phyloP scores from a whole-genome alignment of 2,797 vertebrate species.

The Fringilla coelebs region DNA sequence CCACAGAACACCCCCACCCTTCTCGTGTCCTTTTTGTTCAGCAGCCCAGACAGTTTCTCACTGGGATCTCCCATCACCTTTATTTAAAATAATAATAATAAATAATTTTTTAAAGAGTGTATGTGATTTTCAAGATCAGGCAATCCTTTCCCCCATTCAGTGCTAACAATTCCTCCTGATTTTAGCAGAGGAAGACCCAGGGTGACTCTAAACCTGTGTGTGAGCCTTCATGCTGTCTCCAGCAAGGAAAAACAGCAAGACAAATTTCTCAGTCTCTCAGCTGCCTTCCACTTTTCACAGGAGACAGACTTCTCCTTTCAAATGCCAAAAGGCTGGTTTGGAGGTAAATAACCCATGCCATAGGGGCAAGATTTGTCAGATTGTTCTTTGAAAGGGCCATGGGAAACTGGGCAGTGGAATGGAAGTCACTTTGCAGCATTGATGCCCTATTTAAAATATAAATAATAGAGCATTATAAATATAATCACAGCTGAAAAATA shows the following conservation, averaged over 20 bases:
- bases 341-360: background rate
- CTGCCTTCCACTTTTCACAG: background rate
- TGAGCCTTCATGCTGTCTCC: background rate
- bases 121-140: background rate
- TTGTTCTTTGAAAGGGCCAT: background rate
- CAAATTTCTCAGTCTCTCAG: background rate
- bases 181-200: background rate
- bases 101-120: too few species aligned
- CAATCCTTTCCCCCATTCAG: background rate
- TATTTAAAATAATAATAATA: background rate
- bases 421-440: background rate
- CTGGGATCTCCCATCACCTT: background rate
- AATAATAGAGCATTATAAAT: background rate
- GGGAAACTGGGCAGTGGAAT: background rate
- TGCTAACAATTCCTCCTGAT: background rate
- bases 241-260: background rate
- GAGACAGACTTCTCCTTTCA: background rate
- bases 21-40: rapidly evolving
- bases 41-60: background rate
- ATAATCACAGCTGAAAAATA: background rate
- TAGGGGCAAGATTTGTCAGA: background rate
- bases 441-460: background rate
- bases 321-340: background rate
- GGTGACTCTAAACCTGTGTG: background rate
- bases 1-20: background rate